These are phyloP conservation scores for Silurus lanzhouensis DNA, from an alignment of 2,797 vertebrate species.

Conservation along the genomic window DNA sequence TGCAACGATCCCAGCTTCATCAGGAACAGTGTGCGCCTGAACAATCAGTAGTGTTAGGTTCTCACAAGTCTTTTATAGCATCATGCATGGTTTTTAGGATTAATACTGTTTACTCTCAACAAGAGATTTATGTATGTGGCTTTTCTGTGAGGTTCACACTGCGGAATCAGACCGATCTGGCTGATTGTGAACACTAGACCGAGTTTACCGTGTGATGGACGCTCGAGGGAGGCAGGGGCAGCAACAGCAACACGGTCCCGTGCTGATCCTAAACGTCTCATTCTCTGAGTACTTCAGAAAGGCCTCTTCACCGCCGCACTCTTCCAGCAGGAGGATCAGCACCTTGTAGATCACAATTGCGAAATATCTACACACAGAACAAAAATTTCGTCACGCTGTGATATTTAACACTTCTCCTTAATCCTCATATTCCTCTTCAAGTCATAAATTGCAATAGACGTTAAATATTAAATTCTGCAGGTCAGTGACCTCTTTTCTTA, in stretches of 20 bases:
- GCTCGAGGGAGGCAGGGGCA: constrained; percentile 78
- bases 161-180: background rate
- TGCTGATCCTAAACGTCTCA: constrained; percentile 72
- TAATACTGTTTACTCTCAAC: background rate
- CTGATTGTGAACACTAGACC: background rate
- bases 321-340: constrained; percentile 80
- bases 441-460: background rate
- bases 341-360: constrained; percentile 85
- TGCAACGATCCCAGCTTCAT: constrained; percentile 85
- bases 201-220: constrained; percentile 73
- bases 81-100: background rate
- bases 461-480: constrained; percentile 14
- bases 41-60: background rate
- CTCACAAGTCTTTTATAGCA: background rate
- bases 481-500: constrained; percentile 3
- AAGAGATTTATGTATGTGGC: background rate
- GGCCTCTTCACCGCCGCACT: constrained; percentile 75
- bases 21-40: constrained; percentile 74
- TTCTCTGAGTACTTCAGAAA: constrained; percentile 74
- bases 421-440: constrained; percentile 11
- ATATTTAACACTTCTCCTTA: constrained; percentile 47
- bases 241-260: constrained; percentile 83
- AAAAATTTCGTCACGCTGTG: constrained; percentile 27
- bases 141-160: background rate
- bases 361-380: constrained; percentile 75